Evolutionary conservation across 1,140 invertebrate genomes (phyloP), one percentile per base, ranked within the genome.

Genomic region (Bombus superbus): DNA sequence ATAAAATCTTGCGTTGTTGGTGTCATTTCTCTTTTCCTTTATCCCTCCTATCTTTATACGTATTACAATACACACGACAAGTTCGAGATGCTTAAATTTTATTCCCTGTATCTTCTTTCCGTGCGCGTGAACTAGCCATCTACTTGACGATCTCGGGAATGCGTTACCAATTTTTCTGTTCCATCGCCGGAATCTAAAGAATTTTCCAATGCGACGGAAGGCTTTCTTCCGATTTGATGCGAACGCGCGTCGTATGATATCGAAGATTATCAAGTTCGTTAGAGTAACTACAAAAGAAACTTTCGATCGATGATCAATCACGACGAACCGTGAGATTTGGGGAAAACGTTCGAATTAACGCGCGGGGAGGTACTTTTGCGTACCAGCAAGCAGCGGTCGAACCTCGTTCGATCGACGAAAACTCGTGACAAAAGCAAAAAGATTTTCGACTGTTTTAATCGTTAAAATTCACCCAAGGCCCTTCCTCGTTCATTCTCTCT

Each of bases 31-130:
- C 32, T 59, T 68, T 85, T 32, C 85, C 66, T 78, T 74, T 57
- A 35, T 11, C 35, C 35, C n/a, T 88, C 28, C 28, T 89, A 32
- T 66, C 72, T 77, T 83, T 53, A 80, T 78, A 77, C 64, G 64
- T 57, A 72, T 68, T 81, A 77, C 81, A 82, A 84, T 85, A 84
- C 87, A 75, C 83, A 83, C 75, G 79, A 85, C 82, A 83, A 87
- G 9, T 25, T 85, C 53, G 42, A 84, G 85, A 86, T 84, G 87
- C 83, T 57, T 89, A 44, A 82, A 89, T 88, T 86, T 86, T 74
- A 83, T 85, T 90, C 62, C 69, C 76, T 66, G 28, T 89, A 68
- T 89, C 40, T 90, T 69, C 87, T 22, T 68, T 2, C 2, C 80
- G 86, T 88, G 73, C 83, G 11, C 28, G 35, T 66, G 6, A 28